phyloP scores from a whole-genome alignment of 2,888 invertebrate species.

The Lepidochitona cinerea region DNA sequence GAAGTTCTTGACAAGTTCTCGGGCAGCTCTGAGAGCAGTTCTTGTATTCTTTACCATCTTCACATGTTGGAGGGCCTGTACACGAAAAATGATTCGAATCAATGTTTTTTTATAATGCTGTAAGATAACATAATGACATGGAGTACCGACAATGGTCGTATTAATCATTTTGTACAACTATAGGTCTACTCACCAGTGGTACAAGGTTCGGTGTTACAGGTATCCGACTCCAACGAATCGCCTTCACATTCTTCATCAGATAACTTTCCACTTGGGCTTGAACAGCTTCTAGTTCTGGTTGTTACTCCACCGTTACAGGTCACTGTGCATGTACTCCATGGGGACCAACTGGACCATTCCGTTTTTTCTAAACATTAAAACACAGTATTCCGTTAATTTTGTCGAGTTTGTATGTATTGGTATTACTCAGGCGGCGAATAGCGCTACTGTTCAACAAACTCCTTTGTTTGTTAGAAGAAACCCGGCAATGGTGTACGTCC shows the following conservation, averaged over 20 bases:
- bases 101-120: too few species aligned
- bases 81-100: too few species aligned
- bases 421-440: too few species aligned
- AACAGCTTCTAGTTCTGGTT: background rate
- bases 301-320: background rate
- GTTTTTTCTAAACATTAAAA: too few species aligned
- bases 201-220: background rate
- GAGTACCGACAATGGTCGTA: too few species aligned
- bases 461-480: too few species aligned
- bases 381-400: too few species aligned
- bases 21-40: conserved; percentile 8
- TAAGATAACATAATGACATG: too few species aligned
- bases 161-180: too few species aligned
- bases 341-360: background rate
- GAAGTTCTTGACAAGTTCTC: conserved; percentile 5
- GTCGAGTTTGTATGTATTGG: too few species aligned
- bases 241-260: background rate
- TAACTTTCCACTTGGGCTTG: background rate
- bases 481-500: too few species aligned
- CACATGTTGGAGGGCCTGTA: conserved; percentile 6
- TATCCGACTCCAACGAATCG: background rate
- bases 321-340: background rate
- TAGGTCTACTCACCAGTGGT: background rate
- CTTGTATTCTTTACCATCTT: background rate
- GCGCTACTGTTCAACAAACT: too few species aligned